These are phyloP conservation scores for Hylaeus volcanicus DNA, from an alignment of 1,140 invertebrate species.

Conservation along the genomic window DNA sequence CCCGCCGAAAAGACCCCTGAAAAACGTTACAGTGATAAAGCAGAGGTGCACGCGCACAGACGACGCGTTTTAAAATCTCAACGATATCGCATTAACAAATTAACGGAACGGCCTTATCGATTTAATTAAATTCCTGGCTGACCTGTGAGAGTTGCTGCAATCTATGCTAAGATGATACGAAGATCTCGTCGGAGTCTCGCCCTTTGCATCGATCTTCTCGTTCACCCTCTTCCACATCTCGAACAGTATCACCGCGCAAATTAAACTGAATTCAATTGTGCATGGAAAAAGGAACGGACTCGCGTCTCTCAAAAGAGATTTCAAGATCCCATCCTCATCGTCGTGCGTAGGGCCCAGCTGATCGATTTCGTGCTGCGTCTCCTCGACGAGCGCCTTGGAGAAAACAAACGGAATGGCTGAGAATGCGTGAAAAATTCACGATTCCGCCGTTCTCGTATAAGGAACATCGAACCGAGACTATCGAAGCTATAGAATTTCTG, in stretches of 20 bases:
- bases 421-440: constrained; percentile 10
- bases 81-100: constrained; percentile 44
- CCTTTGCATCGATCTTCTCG: constrained; percentile 68
- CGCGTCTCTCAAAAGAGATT: constrained; percentile 87
- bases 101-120: constrained; percentile 7
- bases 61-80: constrained; percentile 10
- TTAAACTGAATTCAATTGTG: constrained; percentile 92
- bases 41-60: background rate
- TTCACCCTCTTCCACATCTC: constrained; percentile 90
- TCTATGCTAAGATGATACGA: constrained; percentile 92
- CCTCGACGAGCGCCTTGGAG: constrained; percentile 84
- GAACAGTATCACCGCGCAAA: constrained; percentile 92
- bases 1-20: constrained; percentile 90
- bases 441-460: background rate
- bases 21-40: background rate
- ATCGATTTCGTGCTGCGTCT: constrained; percentile 89
- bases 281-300: constrained; percentile 94
- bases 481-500: background rate
- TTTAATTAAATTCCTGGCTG: constrained; percentile 32
- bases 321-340: constrained; percentile 83
- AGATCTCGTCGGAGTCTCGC: constrained; percentile 77
- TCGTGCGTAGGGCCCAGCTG: constrained; percentile 81
- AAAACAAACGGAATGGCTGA: constrained; percentile 30
- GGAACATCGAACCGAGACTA: background rate
- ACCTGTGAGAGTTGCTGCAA: constrained; percentile 91